Evolutionary conservation across 37 sponge, comb jelly and placozoan genomes (phyloP), one percentile per base, ranked within the genome.

Genomic region (Aplysina aerophoba): DNA sequence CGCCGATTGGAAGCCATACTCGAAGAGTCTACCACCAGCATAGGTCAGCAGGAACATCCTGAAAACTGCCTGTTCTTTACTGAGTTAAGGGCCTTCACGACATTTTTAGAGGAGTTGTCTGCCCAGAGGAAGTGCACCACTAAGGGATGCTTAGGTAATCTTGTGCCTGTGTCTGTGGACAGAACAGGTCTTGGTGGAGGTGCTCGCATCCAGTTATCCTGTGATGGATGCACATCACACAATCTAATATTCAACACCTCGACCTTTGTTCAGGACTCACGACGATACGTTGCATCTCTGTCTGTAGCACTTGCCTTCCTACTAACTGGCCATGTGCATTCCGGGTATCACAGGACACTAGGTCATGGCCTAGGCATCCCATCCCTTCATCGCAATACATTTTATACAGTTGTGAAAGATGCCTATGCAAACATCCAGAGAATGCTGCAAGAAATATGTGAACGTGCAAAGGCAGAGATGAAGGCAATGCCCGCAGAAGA

Each of bases 221-320:
- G 83, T 44, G 17, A 40, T 38, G 54, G 55, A 21, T 83, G 83
- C 53, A n/a, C 31, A 28, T 37, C 3, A 34, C 50, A 55, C 54
- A 24, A 33, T 38, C 24, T 83, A 34, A 36, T 8, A 0, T 83
- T 83, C 28, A 66, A 35, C 27, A 67, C 58, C 50, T 83, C 83
- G 13, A 57, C 67, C 8, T 25, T 40, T 1, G 31, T 25, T 57
- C n/a, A 55, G 24, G 28, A 21, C 2, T 59, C 61, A 25, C 30
- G 60, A 15, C 62, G 44, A 20, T 1, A 61, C 11, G 55, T 62
- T 15, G 17, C 40, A 34, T 14, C 54, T 1, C 37, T 81, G n/a
- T 39, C 82, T 36, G 25, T 87, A 16, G 68, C 73, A 15, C 67
- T 86, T 17, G 87, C 81, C 20, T 86, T 86, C 69, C 21, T 79